Percentiles rank a stretch among this genome's conserved stretches.
Evolutionary conservation across 2,113 vertebrate genomes (phyloP).

Genomic region (Phasianus colchicus): DNA sequence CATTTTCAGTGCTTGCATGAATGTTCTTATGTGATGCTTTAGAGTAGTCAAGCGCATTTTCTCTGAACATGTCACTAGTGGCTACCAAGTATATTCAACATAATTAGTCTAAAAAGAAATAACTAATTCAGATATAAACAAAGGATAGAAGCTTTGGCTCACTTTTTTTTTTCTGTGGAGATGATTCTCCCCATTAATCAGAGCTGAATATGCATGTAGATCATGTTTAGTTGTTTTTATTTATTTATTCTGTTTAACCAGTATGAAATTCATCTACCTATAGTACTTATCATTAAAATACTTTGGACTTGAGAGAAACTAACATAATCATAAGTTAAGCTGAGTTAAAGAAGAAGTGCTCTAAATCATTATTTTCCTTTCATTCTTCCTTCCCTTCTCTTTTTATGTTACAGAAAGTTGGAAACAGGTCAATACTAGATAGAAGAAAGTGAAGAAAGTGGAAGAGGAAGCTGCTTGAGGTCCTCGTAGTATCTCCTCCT

Average conservation of each 20-base stretch:
- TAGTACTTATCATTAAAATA: neutral
- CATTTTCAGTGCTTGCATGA: neutral
- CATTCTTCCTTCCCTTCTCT: neutral
- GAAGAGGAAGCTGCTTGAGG: slow-evolving; percentile 23
- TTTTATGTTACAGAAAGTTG: slow-evolving; percentile 44
- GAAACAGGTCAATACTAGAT: slow-evolving; percentile 1
- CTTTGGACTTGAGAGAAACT: neutral
- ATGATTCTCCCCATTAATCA: neutral
- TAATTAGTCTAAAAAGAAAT: neutral
- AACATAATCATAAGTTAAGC: neutral
- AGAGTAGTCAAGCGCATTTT: neutral
- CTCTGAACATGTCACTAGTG: neutral
- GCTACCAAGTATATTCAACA: neutral
- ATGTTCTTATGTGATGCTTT: neutral
- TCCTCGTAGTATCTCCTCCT: neutral
- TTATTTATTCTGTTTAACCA: neutral
- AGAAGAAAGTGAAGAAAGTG: slow-evolving; percentile 59
- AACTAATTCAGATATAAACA: neutral
- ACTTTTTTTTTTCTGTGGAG: neutral
- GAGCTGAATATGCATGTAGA: neutral
- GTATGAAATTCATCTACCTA: neutral
- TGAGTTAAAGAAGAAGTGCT: neutral
- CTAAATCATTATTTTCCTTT: neutral
- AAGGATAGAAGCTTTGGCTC: neutral
- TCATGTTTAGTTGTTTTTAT: neutral